Conservation (phyloP, 2,888 invertebrate genomes). For the Mythimna lalbum region DNA sequence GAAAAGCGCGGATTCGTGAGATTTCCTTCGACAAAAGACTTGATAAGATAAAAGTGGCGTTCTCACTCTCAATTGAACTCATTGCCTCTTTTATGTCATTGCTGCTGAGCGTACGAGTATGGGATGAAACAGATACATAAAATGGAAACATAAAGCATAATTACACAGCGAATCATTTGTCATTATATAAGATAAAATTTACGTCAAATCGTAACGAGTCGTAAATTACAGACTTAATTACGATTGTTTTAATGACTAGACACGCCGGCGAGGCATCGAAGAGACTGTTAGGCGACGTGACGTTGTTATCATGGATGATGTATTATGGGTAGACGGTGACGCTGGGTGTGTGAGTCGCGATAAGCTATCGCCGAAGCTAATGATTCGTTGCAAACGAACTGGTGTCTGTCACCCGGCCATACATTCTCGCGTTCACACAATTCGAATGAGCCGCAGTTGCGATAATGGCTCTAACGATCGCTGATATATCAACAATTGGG, state of each 20-base stretch:
- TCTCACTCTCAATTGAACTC: constrained; percentile 44
- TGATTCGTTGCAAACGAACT: constrained; percentile 73
- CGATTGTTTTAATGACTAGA: constrained; percentile 82
- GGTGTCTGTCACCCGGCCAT: constrained; percentile 65
- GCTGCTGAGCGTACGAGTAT: constrained; percentile 36
- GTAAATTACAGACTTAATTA: constrained; percentile 82
- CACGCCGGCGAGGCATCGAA: constrained; percentile 59
- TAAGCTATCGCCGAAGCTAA: constrained; percentile 76
- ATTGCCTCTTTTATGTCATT: constrained; percentile 50
- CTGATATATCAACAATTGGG: constrained; percentile 41
- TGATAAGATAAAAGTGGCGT: constrained; percentile 51
- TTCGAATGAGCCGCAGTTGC: constrained; percentile 47
- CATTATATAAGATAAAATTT: constrained; percentile 76
- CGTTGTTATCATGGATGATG: constrained; percentile 78
- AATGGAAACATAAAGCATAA: constrained; percentile 63
- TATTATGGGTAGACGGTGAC: constrained; percentile 70
- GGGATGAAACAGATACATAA: constrained; percentile 49
- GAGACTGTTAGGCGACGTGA: constrained; percentile 74
- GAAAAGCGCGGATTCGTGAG: constrained; percentile 51
- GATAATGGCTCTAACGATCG: constrained; percentile 51
- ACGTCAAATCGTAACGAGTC: constrained; percentile 74
- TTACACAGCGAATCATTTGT: constrained; percentile 72
- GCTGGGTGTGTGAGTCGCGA: constrained; percentile 65
- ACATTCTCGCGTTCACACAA: constrained; percentile 59
- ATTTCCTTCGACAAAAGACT: constrained; percentile 43